Evolutionary conservation across 1,140 invertebrate genomes (phyloP).

Genomic region (Helicoverpa armigera): DNA sequence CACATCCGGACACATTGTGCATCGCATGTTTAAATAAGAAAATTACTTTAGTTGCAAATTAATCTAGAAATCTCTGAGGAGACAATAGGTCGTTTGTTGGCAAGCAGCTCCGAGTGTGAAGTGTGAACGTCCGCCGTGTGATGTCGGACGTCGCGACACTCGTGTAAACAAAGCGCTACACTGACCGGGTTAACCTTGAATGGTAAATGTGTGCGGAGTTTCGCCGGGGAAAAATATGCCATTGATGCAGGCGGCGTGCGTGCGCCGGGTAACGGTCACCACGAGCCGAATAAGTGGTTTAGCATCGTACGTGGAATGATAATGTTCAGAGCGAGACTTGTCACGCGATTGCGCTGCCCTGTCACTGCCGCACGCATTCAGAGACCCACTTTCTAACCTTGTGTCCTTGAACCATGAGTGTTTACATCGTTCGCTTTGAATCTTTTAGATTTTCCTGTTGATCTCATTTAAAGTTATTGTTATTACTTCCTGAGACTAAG

Average conservation of each 20-base stretch:
- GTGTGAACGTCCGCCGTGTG: conserved; percentile 52
- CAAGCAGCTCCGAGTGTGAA: conserved; percentile 31
- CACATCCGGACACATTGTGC: conserved; percentile 18
- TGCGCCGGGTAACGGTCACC: conserved; percentile 82
- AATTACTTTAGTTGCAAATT: conserved; percentile 28
- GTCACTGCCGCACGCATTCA: conserved; percentile 67
- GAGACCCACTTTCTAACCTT: conserved; percentile 77
- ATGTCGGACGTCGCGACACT: conserved; percentile 62
- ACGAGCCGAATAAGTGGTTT: conserved; percentile 83
- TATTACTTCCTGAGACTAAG: conserved; percentile 16
- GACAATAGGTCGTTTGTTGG: conserved; percentile 40
- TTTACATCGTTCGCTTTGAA: conserved; percentile 24
- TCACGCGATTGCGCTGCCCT: conserved; percentile 75
- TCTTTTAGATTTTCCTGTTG: conserved; percentile 1
- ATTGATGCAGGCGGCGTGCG: conserved; percentile 83
- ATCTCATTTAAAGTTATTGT: not conserved
- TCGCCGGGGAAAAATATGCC: conserved; percentile 84
- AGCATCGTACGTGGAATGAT: conserved; percentile 82
- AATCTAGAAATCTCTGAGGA: conserved; percentile 38
- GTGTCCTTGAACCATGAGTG: conserved; percentile 69
- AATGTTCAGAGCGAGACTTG: conserved; percentile 78
- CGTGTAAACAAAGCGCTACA: conserved; percentile 80
- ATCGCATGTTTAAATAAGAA: conserved; percentile 10
- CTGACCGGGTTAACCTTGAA: conserved; percentile 85
- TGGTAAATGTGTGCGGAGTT: conserved; percentile 83